Base-by-base conservation (phyloP, 2,888 invertebrate species). In the Mechanitis mazaeus region DNA sequence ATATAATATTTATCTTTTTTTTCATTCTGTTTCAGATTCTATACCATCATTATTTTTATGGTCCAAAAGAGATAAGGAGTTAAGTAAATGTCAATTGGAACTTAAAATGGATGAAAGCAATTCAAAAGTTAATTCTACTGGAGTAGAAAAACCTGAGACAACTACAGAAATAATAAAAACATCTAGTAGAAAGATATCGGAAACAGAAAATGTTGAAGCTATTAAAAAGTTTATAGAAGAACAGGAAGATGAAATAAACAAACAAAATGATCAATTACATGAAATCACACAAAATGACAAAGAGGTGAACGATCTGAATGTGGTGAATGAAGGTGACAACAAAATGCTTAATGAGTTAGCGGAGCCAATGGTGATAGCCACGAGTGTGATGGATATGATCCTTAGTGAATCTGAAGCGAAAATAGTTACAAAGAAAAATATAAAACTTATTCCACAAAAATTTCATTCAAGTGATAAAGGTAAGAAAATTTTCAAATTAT, bases 31-130 rank as follows among this genome's bases (percentile, higher is more conserved):
- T 64, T n/a, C 75, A 91, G 94, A 94, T 69, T 93, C 94, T 6
- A 87, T 94, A 56, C 95, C 95, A 6, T 93, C 94, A 64, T 93
- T 95, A 60, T 95, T 95, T 81, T 90, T 93, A 3, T 94, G 94
- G 93, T 72, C 64, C 61, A 69, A 59, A 61, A 64, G 28, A 61
- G 68, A 66, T 57, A 31, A n/a, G 35, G 65, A 50, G 9, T 31
- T 31, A 50, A 31, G 31, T 9, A 50, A 7, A 50, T 9, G 31
- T 9, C 50, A 65, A 62, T 65, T 68, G 67, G 50, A 55, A 7
- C 28, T 5, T 42, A 60, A 64, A 61, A 66, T 61, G 57, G 59
- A 63, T 31, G 42, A 54, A n/a, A 50, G 33, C n/a, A 45, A 45
- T 42, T 56, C 42, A 54, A 56, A 61, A 33, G 57, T 63, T n/a